A percentile compares a stretch with the other conserved stretches of the same genome.
phyloP scores from a whole-genome alignment of 2,888 invertebrate genomes.

The Sceliomorpha sp. region DNA sequence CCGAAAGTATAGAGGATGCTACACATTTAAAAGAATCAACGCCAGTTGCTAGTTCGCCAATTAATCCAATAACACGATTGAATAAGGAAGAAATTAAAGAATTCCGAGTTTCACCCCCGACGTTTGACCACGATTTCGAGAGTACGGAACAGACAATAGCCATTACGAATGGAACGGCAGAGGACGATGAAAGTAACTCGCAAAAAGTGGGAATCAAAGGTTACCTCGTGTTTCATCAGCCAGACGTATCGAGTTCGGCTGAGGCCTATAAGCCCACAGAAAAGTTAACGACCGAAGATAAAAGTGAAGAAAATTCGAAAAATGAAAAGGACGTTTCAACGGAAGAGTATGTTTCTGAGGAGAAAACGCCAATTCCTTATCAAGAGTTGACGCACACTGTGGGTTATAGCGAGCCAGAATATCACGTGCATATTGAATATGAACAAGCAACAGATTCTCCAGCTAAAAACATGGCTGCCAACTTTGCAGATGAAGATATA shows the following conservation, averaged over 20 bases:
- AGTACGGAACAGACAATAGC: slow-evolving; percentile 60
- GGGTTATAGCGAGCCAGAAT: too few species aligned
- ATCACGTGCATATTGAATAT: too few species aligned
- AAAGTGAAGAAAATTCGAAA: slow-evolving; percentile 10
- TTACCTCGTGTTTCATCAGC: slow-evolving; percentile 24
- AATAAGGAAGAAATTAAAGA: slow-evolving; percentile 66
- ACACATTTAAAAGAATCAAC: slow-evolving; percentile 29
- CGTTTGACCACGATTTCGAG: slow-evolving; percentile 70
- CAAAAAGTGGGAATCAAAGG: slow-evolving; percentile 6
- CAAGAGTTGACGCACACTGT: too few species aligned
- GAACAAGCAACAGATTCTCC: too few species aligned
- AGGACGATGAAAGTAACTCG: background rate
- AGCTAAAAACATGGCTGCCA: too few species aligned
- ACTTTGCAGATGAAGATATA: too few species aligned
- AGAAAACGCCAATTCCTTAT: too few species aligned
- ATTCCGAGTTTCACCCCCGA: slow-evolving; percentile 67
- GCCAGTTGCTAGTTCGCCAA: slow-evolving; percentile 50
- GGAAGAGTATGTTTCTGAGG: too few species aligned
- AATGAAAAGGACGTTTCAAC: slow-evolving; percentile 1
- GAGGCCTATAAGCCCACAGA: too few species aligned
- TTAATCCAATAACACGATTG: slow-evolving; percentile 56
- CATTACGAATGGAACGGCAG: slow-evolving; percentile 7
- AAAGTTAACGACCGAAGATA: slow-evolving; percentile 15
- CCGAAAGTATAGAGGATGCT: slow-evolving; percentile 34
- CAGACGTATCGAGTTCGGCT: slow-evolving; percentile 3